A percentile compares a stretch with the other conserved stretches of the same genome.
phyloP scores from a whole-genome alignment of 2,888 invertebrate species.

The Trachelus tabidus region DNA sequence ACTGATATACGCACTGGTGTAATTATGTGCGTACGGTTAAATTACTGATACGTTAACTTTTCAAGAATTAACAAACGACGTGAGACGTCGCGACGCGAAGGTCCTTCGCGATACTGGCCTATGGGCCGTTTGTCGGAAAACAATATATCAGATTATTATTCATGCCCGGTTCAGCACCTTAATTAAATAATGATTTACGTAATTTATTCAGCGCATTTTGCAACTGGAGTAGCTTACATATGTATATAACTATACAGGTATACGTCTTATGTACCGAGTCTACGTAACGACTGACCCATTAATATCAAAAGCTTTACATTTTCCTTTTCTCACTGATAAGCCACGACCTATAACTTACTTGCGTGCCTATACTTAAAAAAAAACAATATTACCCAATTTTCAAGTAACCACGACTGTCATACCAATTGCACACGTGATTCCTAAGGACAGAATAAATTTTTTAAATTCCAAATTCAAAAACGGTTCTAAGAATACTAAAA shows the following conservation, averaged over 20 bases:
- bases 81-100: conserved; percentile 11
- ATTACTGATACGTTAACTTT: background rate
- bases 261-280: background rate
- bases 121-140: conserved; percentile 28
- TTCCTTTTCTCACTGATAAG: background rate
- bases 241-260: background rate
- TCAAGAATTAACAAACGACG: background rate
- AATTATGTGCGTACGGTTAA: background rate
- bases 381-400: background rate
- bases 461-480: background rate
- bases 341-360: background rate
- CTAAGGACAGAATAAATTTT: background rate
- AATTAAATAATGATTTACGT: conserved; percentile 41
- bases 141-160: conserved; percentile 35
- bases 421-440: background rate
- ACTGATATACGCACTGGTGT: background rate
- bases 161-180: conserved; percentile 30
- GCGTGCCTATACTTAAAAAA: background rate
- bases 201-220: conserved; percentile 26
- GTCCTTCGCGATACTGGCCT: background rate
- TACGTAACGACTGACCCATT: conserved; percentile 2
- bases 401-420: background rate
- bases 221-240: background rate
- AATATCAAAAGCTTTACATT: conserved; percentile 1
- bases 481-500: background rate